These are phyloP conservation scores for Macropodus opercularis DNA, from an alignment of 2,797 vertebrate genomes.

Conservation along the genomic window DNA sequence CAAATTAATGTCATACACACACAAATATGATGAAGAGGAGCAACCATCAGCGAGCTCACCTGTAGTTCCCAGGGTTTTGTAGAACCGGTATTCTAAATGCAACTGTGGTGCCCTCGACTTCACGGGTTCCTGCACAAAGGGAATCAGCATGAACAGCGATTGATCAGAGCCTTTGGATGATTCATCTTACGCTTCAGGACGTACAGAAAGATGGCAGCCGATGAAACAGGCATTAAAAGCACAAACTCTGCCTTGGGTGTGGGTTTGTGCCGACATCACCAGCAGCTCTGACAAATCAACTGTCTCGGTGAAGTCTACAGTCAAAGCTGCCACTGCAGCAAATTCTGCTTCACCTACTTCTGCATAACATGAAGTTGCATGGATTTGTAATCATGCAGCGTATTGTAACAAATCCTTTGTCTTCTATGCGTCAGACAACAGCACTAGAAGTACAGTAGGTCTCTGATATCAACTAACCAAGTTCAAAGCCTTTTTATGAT, in stretches of 20 bases:
- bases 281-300: neutral
- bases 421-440: too few relatives aligned
- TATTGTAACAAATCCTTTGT: too few relatives aligned
- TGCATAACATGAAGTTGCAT: neutral
- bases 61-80: conserved; percentile 95
- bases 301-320: too few relatives aligned
- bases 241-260: neutral
- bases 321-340: too few relatives aligned
- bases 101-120: conserved; percentile 98
- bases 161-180: conserved; percentile 9
- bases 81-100: conserved; percentile 99
- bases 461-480: neutral
- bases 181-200: neutral
- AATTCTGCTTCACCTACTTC: too few relatives aligned
- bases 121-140: conserved; percentile 91
- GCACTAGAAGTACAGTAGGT: neutral
- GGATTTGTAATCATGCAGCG: too few relatives aligned
- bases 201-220: neutral
- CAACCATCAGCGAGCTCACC: conserved; percentile 81
- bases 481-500: too few relatives aligned
- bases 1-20: conserved; percentile 32
- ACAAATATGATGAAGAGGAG: conserved; percentile 6
- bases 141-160: conserved; percentile 36
- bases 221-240: neutral
- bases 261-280: neutral